A percentile compares a stretch with the other conserved stretches of the same genome.
phyloP scores from a whole-genome alignment of 2,797 vertebrate genomes.

The Tarsius wallacei region DNA sequence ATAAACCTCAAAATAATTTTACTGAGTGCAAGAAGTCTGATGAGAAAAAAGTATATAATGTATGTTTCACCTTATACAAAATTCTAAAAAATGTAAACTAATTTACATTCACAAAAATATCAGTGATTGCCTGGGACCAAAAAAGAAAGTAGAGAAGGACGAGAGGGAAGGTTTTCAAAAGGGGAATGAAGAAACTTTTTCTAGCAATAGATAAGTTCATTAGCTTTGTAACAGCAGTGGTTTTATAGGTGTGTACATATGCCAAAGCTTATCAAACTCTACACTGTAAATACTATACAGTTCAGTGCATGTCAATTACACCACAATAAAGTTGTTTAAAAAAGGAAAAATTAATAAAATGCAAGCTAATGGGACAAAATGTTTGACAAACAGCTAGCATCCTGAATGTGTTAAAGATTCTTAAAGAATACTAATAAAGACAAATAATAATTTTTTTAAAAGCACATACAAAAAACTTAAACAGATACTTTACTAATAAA shows the following conservation, averaged over 20 bases:
- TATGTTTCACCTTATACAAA: neutral
- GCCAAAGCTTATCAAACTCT: neutral
- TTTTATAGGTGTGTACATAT: neutral
- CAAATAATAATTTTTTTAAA: neutral
- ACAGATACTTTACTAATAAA: neutral
- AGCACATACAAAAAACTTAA: neutral
- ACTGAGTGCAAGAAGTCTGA: neutral
- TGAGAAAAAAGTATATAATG: neutral
- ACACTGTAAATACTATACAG: neutral
- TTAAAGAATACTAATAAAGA: neutral
- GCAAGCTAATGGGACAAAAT: conserved; percentile 1
- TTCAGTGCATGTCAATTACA: neutral
- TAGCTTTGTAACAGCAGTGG: neutral
- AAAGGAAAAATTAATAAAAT: neutral
- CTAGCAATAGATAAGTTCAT: neutral
- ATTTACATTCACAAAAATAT: neutral
- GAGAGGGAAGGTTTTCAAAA: neutral
- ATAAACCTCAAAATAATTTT: conserved; percentile 16
- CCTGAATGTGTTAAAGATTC: neutral
- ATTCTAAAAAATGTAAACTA: conserved; percentile 1
- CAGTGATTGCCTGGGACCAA: neutral
- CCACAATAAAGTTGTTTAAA: neutral
- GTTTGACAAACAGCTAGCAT: neutral
- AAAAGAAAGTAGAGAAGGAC: neutral
- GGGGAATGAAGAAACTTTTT: neutral